Evolutionary conservation across 2,113 vertebrate species (phyloP), one percentile per base, ranked within the genome.

Genomic region (Piaya cayana): DNA sequence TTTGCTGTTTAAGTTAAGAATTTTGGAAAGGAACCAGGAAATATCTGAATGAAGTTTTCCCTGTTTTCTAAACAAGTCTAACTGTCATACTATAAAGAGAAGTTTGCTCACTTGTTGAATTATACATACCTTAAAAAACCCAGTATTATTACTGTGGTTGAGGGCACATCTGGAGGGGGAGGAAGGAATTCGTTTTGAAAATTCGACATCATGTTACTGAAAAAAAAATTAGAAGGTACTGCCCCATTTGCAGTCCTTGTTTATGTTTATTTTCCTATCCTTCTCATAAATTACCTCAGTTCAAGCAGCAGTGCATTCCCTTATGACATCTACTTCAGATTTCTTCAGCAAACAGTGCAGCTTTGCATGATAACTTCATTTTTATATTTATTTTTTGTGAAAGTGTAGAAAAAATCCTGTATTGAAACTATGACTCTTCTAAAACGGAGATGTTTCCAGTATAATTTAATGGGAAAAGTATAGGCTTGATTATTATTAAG

Each of bases 361-460:
- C 23, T 70, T 78, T 49, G 32, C 45, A 56, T 16, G 29, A 25
- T 42, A 53, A 1, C 4, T 65, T 58, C 5, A 47, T 62, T 70
- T 55, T 69, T 5, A 34, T 42, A 52, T 71, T 59, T 37, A 47
- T 11, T 37, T 91, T 78, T 84, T 86, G 32, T 30, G 76, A 95
- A 92, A 90, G 92, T 18, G 15, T 59, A 39, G 64, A 90, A 86
- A 92, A 62, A 37, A 45, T 19, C 9, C 53, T 69, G 34, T 82
- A 90, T 92, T 95, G 69, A 96, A 97, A 93, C 47, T 42, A 82
- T 78, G 45, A 49, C 68, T 80, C 91, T 78, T 80, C 96, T 79
- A 64, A 97, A 97, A 96, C 52, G 30, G 91, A 79, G 39, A 81
- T 77, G 68, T 96, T 98, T 94, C 84, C 93, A 95, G 76, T 86